phyloP scores from a whole-genome alignment of 2,113 vertebrate genomes.

The Xerus inauris region DNA sequence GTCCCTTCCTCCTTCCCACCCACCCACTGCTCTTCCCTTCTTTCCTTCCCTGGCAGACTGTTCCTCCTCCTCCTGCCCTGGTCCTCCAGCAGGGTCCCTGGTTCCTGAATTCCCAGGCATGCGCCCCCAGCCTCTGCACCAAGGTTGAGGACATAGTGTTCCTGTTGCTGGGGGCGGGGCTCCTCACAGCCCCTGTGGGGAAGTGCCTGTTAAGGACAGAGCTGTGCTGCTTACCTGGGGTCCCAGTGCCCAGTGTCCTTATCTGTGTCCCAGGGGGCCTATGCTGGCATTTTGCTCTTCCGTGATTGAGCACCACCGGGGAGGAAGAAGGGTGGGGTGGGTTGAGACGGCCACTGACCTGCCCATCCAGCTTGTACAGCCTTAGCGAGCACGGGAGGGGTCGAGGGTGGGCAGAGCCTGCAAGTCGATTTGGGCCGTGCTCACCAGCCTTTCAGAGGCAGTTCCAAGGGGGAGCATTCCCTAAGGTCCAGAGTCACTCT shows the following conservation, averaged over 20 bases:
- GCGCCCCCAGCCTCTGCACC: neutral
- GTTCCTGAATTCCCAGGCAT: neutral
- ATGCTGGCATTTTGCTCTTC: neutral
- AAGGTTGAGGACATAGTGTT: neutral
- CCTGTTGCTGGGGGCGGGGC: neutral
- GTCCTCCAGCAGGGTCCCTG: no score
- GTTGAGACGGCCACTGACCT: neutral
- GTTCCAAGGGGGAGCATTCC: accelerated
- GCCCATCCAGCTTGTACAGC: neutral
- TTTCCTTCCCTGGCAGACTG: neutral
- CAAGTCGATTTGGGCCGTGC: neutral
- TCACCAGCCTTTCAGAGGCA: neutral
- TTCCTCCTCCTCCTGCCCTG: neutral
- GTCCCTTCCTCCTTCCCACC: no score
- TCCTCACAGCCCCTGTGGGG: neutral
- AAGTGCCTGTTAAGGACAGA: neutral
- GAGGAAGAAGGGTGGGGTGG: neutral
- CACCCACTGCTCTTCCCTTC: no score
- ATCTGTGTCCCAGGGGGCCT: neutral
- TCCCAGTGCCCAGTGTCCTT: neutral
- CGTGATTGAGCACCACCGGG: accelerated
- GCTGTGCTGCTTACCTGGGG: neutral
- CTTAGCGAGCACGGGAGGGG: neutral
- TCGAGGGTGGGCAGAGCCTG: neutral
- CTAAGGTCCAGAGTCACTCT: neutral